Base-by-base conservation (phyloP, 2,888 invertebrate genomes). In the Drosophila demipolita region DNA sequence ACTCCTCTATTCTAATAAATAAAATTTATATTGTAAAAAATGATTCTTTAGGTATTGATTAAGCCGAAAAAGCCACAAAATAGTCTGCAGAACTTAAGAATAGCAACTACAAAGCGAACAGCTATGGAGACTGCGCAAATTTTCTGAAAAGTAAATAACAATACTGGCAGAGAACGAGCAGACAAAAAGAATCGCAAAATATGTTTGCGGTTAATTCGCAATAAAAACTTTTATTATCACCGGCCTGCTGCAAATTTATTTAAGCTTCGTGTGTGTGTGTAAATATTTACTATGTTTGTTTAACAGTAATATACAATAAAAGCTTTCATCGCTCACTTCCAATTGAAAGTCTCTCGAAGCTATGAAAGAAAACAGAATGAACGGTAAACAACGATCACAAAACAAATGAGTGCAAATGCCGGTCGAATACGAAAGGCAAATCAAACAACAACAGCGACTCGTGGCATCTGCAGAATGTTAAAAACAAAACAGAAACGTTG, bases 401-500 rank as follows among this genome's bases (percentile, higher is more conserved):
- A 57, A 55, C 50, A n/a, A 15, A 45, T 15, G 7, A 45, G 15
- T 8, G 23, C 23, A 23, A 45, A 12, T 2, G 7, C 45, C 23
- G 45, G 45, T 2, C 15, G 23, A 2, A 45, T 45, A 15, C 29
- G 38, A 23, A 52, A 38, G 1, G 2, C 11, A 35, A 8, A 29
- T 26, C 4, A 38, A 33, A 45, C n/a, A 38, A 29, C 9, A 45
- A 62, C 26, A 35, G 15, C 36, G 1, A 48, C 63, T 58, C 74
- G 74, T 52, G 64, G 9, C 33, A 45, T 29, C 7, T 1, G 17
- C 1, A 17, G 38, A 52, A 64, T 53, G 57, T 26, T 12, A 9
- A 23, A 63, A 71, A 59, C 79, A 76, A 69, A 77, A 79, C 33
- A 78, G 29, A 71, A 36, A 2, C 64, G 32, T 12, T 20, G 36